These are phyloP conservation scores for Pycnonotus jocosus DNA, from an alignment of 2,113 vertebrate species.

Conservation along the genomic window DNA sequence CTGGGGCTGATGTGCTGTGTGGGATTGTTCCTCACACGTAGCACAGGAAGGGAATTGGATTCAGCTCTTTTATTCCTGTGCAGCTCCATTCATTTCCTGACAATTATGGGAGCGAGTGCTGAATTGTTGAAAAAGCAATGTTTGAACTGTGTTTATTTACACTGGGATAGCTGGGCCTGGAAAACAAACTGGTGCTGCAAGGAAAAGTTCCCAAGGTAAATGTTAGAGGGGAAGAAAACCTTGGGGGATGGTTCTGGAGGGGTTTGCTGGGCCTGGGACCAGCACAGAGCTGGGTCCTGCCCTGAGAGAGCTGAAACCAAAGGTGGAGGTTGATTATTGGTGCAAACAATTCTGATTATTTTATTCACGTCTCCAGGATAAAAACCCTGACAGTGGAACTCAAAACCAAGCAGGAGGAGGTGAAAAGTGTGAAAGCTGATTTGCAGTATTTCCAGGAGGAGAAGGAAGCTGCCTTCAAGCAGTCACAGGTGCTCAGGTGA, in stretches of 20 bases:
- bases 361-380: slow-evolving; percentile 61
- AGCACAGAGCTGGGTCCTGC: background rate
- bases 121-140: background rate
- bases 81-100: background rate
- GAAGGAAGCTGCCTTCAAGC: slow-evolving; percentile 66
- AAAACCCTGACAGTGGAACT: slow-evolving; percentile 62
- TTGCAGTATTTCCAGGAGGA: slow-evolving; percentile 60
- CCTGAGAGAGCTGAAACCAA: background rate
- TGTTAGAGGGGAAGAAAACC: background rate
- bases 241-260: background rate
- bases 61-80: background rate
- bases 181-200: background rate
- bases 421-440: slow-evolving; percentile 59
- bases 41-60: background rate
- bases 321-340: background rate
- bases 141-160: background rate
- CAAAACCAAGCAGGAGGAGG: slow-evolving; percentile 64
- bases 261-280: background rate
- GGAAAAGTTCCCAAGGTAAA: background rate
- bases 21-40: background rate
- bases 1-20: background rate
- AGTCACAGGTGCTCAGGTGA: slow-evolving; percentile 76
- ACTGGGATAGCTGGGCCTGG: background rate
- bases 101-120: background rate
- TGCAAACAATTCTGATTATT: background rate